Conservation (phyloP, 1,140 invertebrate genomes). For the Sycobia sp. region DNA sequence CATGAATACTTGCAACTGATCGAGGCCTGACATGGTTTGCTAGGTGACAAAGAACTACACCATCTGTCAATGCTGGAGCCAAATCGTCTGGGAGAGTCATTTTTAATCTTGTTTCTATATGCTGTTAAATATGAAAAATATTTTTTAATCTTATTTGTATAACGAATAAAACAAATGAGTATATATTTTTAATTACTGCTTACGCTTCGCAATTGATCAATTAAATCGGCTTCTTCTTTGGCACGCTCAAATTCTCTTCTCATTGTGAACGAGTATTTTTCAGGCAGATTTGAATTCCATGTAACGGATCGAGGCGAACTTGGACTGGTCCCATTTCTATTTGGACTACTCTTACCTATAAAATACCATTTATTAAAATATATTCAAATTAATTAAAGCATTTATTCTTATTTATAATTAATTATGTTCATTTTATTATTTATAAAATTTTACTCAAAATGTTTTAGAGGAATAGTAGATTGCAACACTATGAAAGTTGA, state of each 20-base stretch:
- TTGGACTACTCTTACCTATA: slow-evolving; percentile 47
- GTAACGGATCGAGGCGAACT: slow-evolving; percentile 63
- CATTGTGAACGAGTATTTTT: slow-evolving; percentile 90
- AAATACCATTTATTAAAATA: not conserved
- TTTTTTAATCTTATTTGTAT: not conserved
- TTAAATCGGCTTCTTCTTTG: slow-evolving; percentile 85
- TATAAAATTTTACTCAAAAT: too few species aligned
- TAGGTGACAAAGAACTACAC: slow-evolving; percentile 91
- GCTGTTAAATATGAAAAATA: slow-evolving; percentile 65
- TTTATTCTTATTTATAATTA: too few species aligned
- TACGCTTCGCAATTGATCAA: slow-evolving; percentile 83
- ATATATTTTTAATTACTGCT: slow-evolving; percentile 50
- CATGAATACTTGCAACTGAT: slow-evolving; percentile 90
- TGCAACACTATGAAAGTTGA: too few species aligned
- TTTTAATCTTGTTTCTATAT: slow-evolving; percentile 87
- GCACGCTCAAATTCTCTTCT: slow-evolving; percentile 87
- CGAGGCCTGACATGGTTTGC: slow-evolving; percentile 89
- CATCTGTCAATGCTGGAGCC: slow-evolving; percentile 84
- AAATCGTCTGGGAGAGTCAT: slow-evolving; percentile 87
- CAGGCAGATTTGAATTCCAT: slow-evolving; percentile 73
- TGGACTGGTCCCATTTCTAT: slow-evolving; percentile 52
- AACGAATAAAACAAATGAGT: too few species aligned
- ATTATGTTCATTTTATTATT: too few species aligned
- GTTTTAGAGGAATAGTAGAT: too few species aligned
- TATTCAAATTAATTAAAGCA: not conserved